Percentiles rank a stretch among this genome's conserved stretches.
Evolutionary conservation across 2,797 vertebrate species (phyloP).

Genomic region (Phoeniculus purpureus): DNA sequence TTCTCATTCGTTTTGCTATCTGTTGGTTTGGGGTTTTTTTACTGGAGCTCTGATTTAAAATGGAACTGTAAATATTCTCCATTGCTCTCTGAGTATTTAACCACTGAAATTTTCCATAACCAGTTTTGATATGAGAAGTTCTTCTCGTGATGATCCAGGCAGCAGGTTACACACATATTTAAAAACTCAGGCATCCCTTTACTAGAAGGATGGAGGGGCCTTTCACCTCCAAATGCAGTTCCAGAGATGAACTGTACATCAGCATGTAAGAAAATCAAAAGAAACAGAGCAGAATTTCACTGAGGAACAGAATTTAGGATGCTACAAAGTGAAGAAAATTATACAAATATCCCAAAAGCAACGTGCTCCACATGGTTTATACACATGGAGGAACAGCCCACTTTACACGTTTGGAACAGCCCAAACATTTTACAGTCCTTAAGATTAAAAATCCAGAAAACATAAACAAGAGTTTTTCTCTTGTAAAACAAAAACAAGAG

Average conservation of each 20-base stretch:
- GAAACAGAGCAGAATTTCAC: slow-evolving; percentile 22
- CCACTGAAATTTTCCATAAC: slow-evolving; percentile 58
- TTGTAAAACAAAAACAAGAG: too few species aligned
- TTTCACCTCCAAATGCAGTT: slow-evolving; percentile 51
- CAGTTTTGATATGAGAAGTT: slow-evolving; percentile 48
- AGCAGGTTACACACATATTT: slow-evolving; percentile 53
- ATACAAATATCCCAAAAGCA: not conserved
- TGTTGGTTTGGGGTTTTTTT: not conserved
- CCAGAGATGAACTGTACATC: slow-evolving; percentile 53
- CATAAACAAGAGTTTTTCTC: not conserved
- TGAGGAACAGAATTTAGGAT: slow-evolving; percentile 32
- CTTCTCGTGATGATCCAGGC: slow-evolving; percentile 46
- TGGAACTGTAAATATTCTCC: slow-evolving; percentile 48
- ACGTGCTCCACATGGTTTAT: fast-evolving
- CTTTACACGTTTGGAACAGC: not conserved
- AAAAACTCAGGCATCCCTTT: slow-evolving; percentile 54
- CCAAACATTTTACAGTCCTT: not conserved
- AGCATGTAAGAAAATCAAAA: slow-evolving; percentile 57
- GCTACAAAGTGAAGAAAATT: not conserved
- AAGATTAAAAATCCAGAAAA: not conserved
- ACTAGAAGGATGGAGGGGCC: slow-evolving; percentile 33
- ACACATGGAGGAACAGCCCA: not conserved
- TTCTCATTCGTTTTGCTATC: slow-evolving; percentile 46
- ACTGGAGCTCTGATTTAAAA: slow-evolving; percentile 61
- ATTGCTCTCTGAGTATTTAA: slow-evolving; percentile 50